Conservation (phyloP, 2,797 vertebrate genomes). For the Gallinago stenura region DNA sequence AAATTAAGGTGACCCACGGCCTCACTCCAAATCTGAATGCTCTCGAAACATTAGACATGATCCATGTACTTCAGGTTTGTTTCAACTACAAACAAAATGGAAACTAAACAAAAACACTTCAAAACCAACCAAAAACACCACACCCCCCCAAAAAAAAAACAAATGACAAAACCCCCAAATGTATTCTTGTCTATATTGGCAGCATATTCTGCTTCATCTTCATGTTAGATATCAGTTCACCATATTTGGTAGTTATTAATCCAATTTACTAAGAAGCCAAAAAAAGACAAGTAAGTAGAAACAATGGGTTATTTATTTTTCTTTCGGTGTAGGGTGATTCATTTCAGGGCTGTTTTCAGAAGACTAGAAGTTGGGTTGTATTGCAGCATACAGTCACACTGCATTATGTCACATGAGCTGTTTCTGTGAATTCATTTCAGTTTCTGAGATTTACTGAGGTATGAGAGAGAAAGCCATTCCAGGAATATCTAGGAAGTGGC, state of each 20-base stretch:
- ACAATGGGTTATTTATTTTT: not conserved
- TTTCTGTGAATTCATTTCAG: conserved; percentile 71
- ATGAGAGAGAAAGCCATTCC: conserved; percentile 65
- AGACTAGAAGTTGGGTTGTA: conserved; percentile 52
- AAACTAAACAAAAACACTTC: not conserved
- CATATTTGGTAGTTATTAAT: conserved; percentile 23
- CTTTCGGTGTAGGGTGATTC: conserved; percentile 31
- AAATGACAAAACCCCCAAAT: accelerated
- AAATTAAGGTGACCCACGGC: not conserved
- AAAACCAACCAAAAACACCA: too few species aligned
- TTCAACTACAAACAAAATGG: not conserved
- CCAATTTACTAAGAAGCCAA: conserved; percentile 25
- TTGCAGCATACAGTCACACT: conserved; percentile 60
- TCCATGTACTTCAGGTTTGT: not conserved
- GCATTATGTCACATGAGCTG: conserved; percentile 70
- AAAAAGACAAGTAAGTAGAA: conserved; percentile 37
- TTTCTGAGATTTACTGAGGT: conserved; percentile 67
- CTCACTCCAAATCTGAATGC: not conserved
- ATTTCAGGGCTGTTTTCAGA: conserved; percentile 69
- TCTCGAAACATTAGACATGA: not conserved
- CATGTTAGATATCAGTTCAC: conserved; percentile 49
- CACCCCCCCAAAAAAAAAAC: too few species aligned
- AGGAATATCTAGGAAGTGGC: conserved; percentile 44
- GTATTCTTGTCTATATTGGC: not conserved
- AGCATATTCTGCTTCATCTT: not conserved